Conservation (phyloP, 2,888 invertebrate genomes). For the Chrysolina americana region DNA sequence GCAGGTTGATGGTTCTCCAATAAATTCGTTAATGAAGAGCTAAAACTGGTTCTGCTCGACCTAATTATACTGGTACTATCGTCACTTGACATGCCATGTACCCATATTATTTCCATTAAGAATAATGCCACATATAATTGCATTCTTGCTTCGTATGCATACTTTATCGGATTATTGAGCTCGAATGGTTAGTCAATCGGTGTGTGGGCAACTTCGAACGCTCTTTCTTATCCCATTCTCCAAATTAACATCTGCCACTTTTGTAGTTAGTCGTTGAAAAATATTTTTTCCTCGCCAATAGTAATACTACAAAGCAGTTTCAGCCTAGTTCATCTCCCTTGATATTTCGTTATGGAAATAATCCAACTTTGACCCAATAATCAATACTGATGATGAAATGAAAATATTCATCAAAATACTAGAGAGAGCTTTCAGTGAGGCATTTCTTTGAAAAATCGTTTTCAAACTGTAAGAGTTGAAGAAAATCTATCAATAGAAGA, state of each 20-base stretch:
- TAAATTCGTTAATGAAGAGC: constrained; percentile 3
- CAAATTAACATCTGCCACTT: constrained; percentile 34
- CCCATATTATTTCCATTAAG: constrained; percentile 47
- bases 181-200: constrained; percentile 29
- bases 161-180: constrained; percentile 21
- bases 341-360: too few species aligned
- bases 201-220: constrained; percentile 12
- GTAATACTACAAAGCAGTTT: too few species aligned
- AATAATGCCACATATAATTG: constrained; percentile 43
- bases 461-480: too few species aligned
- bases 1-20: not conserved
- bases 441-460: too few species aligned
- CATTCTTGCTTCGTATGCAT: constrained; percentile 35
- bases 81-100: constrained; percentile 36
- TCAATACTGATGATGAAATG: too few species aligned
- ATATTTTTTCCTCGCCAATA: too few species aligned
- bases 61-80: constrained; percentile 7
- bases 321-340: too few species aligned
- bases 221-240: constrained; percentile 24
- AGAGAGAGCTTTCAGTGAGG: too few species aligned
- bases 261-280: too few species aligned
- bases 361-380: too few species aligned
- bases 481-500: too few species aligned
- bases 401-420: too few species aligned
- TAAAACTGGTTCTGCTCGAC: constrained; percentile 2